A percentile compares a stretch with the other conserved stretches of the same genome.
These are phyloP conservation scores for Proterorhinus semilunaris DNA, from an alignment of 2,113 vertebrate species.

Conservation along the genomic window DNA sequence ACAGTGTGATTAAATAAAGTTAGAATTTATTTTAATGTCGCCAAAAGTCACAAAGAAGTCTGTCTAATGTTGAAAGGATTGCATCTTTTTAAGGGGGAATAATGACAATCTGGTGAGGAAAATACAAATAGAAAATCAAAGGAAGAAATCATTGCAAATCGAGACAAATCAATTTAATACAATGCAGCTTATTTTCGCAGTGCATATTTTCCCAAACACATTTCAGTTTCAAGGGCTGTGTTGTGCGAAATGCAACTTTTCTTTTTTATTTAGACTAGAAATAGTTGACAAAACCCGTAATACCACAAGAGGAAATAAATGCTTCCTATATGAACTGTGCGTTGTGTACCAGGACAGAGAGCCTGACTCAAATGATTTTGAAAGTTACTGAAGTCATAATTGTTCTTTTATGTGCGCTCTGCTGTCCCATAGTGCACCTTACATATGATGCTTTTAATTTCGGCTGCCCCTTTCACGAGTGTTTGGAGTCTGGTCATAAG, in stretches of 20 bases:
- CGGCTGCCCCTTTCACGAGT: constrained; percentile 6
- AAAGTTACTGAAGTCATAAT: constrained; percentile 50
- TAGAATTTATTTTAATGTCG: constrained; percentile 42
- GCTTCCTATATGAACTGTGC: constrained; percentile 9
- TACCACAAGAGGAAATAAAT: neutral
- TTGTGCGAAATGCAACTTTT: no score
- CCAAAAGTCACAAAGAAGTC: constrained; percentile 27
- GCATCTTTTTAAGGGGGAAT: constrained; percentile 8
- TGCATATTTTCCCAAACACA: constrained; percentile 14
- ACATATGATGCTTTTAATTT: constrained; percentile 24
- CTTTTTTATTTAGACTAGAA: no score
- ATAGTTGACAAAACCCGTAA: constrained; percentile 21
- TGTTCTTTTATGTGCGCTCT: constrained; percentile 39
- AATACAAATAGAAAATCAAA: constrained; percentile 20
- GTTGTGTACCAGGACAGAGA: constrained; percentile 18
- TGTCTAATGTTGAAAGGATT: constrained; percentile 35
- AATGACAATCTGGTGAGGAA: constrained; percentile 15
- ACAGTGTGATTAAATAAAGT: constrained; percentile 37
- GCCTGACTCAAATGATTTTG: constrained; percentile 24
- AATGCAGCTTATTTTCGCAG: constrained; percentile 12
- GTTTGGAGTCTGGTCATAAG: constrained; percentile 12
- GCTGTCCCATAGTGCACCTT: constrained; percentile 8
- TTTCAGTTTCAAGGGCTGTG: neutral
- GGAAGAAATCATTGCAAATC: constrained; percentile 15
- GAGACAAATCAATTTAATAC: constrained; percentile 5